Evolutionary conservation across 2,797 vertebrate species (phyloP).

Genomic region (Danio kyathit): DNA sequence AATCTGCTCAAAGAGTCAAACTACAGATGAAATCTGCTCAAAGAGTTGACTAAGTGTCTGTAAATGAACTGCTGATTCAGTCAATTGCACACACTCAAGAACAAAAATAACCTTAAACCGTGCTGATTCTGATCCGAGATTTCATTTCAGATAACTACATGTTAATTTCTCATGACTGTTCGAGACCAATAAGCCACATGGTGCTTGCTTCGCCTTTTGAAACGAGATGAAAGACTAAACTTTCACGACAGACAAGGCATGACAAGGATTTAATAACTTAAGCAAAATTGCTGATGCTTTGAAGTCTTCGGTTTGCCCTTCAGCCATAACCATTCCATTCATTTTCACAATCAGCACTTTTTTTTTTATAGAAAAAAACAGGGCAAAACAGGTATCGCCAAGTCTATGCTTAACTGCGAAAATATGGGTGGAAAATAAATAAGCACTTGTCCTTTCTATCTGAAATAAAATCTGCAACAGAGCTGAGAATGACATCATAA

Average conservation of each 20-base stretch:
- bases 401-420: neutral
- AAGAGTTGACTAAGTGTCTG: neutral
- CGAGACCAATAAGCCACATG: constrained; percentile 26
- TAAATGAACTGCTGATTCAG: constrained; percentile 14
- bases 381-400: constrained; percentile 25
- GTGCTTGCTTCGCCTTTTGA: neutral
- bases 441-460: neutral
- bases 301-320: constrained; percentile 44
- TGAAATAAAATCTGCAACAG: neutral
- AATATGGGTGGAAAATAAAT: neutral
- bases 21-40: neutral
- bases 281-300: constrained; percentile 27
- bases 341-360: constrained; percentile 62
- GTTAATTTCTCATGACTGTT: constrained; percentile 8
- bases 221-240: constrained; percentile 9
- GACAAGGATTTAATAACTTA: constrained; percentile 35
- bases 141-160: constrained; percentile 29
- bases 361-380: constrained; percentile 35
- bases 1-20: too few species aligned
- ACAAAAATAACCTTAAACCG: constrained; percentile 31
- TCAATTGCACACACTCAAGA: neutral
- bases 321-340: constrained; percentile 33
- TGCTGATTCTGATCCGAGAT: constrained; percentile 23
- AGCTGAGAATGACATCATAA: constrained; percentile 11
- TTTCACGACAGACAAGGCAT: constrained; percentile 28